Conservation (phyloP, 2,797 vertebrate species). For the Tragopan temminckii region DNA sequence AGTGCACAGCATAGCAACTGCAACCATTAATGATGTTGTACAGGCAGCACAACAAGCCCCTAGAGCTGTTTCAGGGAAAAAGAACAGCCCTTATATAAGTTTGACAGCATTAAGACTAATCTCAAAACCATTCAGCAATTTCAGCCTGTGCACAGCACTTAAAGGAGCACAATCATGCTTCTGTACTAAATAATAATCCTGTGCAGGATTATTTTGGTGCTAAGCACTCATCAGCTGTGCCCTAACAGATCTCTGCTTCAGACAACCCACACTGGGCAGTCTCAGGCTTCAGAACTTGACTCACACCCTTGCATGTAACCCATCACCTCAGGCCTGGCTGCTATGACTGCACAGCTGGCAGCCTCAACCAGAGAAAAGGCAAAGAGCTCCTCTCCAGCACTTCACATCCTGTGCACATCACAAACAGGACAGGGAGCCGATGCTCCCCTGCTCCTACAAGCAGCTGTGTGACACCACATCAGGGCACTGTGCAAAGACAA, state of each 20-base stretch:
- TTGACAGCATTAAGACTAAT: conserved; percentile 20
- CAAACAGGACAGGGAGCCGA: background rate
- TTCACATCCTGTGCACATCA: background rate
- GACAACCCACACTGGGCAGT: conserved; percentile 13
- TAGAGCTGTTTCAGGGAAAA: conserved; percentile 1
- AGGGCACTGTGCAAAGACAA: background rate
- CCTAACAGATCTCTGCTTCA: background rate
- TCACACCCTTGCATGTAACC: too few species aligned
- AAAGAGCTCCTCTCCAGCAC: background rate
- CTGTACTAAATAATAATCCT: too few species aligned
- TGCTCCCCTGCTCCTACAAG: background rate
- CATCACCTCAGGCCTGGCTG: background rate
- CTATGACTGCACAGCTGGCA: background rate
- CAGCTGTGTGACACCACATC: background rate
- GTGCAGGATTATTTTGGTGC: conserved; percentile 42
- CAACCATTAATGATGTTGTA: background rate
- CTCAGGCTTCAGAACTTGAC: background rate
- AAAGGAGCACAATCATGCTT: conserved; percentile 8
- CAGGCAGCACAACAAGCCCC: conserved; percentile 23
- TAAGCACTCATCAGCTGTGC: background rate
- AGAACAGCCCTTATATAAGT: background rate
- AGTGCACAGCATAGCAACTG: background rate
- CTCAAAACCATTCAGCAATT: conserved; percentile 37
- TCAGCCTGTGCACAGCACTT: conserved; percentile 25
- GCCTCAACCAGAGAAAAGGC: background rate